A percentile compares a stretch with the other conserved stretches of the same genome.
phyloP scores from a whole-genome alignment of 2,113 vertebrate genomes.

The Mustela lutreola region DNA sequence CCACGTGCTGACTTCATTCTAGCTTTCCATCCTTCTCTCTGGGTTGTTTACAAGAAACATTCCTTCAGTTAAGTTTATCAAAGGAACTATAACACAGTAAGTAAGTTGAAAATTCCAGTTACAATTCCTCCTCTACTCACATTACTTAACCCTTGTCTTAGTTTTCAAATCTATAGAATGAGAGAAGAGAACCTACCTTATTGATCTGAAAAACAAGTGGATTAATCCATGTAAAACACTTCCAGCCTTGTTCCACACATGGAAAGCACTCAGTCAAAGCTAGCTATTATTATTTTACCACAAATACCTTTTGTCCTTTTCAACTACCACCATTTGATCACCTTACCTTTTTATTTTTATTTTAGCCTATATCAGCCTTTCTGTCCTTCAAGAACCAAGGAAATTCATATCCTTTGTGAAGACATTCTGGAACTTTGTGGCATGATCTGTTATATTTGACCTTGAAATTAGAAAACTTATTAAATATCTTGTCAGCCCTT shows the following conservation, averaged over 20 bases:
- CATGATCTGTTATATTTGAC: background rate
- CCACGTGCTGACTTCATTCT: fast-evolving
- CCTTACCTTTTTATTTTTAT: background rate
- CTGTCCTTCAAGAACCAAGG: background rate
- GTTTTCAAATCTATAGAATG: background rate
- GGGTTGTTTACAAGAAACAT: fast-evolving
- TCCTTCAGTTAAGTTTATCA: background rate
- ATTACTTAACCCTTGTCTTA: background rate
- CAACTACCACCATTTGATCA: background rate
- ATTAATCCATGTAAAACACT: background rate
- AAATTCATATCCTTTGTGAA: background rate
- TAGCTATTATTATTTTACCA: background rate
- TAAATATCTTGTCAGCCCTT: background rate
- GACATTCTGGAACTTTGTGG: background rate
- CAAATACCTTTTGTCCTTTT: background rate
- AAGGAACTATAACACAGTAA: background rate
- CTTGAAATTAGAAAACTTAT: background rate
- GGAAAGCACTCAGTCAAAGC: background rate
- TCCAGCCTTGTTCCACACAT: background rate
- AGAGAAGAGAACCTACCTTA: background rate
- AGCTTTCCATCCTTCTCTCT: background rate
- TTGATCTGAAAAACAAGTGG: background rate
- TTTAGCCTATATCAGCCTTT: background rate
- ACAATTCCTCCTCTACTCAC: background rate
- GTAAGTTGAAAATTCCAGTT: background rate